These are phyloP conservation scores for Dicyrtomina minuta DNA, from an alignment of 2,888 invertebrate species.

Conservation along the genomic window DNA sequence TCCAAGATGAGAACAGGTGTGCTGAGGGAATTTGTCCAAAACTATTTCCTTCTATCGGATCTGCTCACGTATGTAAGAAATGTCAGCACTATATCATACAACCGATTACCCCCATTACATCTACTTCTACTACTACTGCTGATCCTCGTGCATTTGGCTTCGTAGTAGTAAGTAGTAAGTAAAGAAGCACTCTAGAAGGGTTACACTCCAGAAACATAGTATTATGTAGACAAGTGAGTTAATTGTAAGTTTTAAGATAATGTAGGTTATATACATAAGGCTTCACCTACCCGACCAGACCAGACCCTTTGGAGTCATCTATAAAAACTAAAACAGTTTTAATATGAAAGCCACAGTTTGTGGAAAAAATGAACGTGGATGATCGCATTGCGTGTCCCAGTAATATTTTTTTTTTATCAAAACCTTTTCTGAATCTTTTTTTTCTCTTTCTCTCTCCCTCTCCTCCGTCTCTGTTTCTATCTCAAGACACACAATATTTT, in stretches of 20 bases:
- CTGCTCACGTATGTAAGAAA: neutral
- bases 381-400: conserved; percentile 26
- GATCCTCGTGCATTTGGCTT: too few relatives aligned
- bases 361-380: conserved; percentile 19
- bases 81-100: too few relatives aligned
- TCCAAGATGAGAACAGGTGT: conserved; percentile 37
- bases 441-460: conserved; percentile 7
- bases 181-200: too few relatives aligned
- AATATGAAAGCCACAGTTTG: conserved; percentile 24
- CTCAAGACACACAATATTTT: neutral
- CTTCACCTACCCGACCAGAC: conserved; percentile 10
- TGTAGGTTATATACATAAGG: neutral
- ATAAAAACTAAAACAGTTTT: conserved; percentile 22
- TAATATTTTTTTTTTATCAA: conserved; percentile 22
- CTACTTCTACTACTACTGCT: too few relatives aligned
- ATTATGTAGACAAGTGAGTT: too few relatives aligned
- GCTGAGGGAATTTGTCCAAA: conserved; percentile 28
- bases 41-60: conserved; percentile 20
- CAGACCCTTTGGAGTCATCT: conserved; percentile 32
- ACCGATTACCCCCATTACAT: too few relatives aligned
- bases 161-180: too few relatives aligned
- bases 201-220: too few relatives aligned
- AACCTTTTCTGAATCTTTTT: conserved; percentile 12
- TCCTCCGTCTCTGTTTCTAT: neutral
- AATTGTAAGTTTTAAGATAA: too few relatives aligned